Evolutionary conservation across 2,113 vertebrate species (phyloP).

Genomic region (Sclerurus mexicanus): DNA sequence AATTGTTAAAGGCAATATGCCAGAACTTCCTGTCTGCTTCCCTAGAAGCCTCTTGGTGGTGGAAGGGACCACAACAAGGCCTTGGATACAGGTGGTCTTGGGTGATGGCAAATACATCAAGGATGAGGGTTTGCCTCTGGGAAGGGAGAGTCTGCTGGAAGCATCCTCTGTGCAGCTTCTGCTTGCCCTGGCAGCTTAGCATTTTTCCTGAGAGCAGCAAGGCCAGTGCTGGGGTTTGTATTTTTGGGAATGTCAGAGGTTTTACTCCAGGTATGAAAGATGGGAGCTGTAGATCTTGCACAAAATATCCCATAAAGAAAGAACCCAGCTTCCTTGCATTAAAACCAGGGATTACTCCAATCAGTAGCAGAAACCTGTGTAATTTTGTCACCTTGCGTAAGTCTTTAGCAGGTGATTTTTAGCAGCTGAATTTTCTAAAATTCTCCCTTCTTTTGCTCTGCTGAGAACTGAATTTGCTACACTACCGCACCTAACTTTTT

Average conservation of each 20-base stretch:
- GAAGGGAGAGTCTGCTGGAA: background rate
- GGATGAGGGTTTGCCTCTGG: too few species aligned
- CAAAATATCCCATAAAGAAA: background rate
- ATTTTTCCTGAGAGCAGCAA: background rate
- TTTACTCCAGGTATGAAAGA: background rate
- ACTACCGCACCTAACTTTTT: background rate
- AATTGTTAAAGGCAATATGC: background rate
- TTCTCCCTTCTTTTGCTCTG: background rate
- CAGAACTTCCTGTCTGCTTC: background rate
- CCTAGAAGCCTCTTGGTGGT: background rate
- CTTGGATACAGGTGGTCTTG: fast-evolving
- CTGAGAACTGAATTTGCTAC: background rate
- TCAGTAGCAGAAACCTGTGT: background rate
- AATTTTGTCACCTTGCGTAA: background rate
- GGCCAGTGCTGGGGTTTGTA: background rate
- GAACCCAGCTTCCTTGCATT: background rate
- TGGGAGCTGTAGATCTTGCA: background rate
- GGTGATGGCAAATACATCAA: background rate
- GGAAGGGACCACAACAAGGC: background rate
- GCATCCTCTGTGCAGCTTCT: background rate
- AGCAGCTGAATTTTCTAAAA: background rate
- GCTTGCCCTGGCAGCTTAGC: background rate
- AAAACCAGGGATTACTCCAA: background rate
- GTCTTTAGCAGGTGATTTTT: background rate
- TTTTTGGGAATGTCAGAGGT: background rate